Evolutionary conservation across 2,888 invertebrate species (phyloP).

Genomic region (Sialis fuliginosa): DNA sequence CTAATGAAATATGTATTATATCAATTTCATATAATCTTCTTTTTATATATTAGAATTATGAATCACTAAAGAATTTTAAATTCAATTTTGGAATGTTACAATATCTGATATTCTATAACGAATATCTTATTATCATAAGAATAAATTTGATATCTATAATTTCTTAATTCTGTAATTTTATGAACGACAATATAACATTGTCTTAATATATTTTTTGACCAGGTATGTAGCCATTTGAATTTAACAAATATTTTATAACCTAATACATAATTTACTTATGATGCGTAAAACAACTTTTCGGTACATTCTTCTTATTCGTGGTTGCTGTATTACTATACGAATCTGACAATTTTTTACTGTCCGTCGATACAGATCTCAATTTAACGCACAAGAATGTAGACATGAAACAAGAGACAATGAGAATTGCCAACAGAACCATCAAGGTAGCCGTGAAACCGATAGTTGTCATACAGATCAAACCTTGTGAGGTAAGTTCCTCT

Average conservation of each 20-base stretch:
- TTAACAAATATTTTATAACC: conserved; percentile 8
- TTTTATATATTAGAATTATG: no score
- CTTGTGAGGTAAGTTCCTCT: conserved; percentile 28
- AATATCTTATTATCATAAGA: no score
- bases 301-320: conserved; percentile 16
- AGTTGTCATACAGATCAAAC: conserved; percentile 82
- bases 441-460: conserved; percentile 82
- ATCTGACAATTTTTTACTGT: conserved; percentile 34
- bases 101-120: no score
- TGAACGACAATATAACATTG: no score
- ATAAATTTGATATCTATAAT: no score
- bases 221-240: conserved; percentile 13
- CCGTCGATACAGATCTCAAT: conserved; percentile 47
- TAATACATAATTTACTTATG: conserved; percentile 12
- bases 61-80: no score
- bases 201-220: conserved; percentile 8
- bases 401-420: conserved; percentile 68
- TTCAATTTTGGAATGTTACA: no score
- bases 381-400: conserved; percentile 74
- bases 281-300: conserved; percentile 51
- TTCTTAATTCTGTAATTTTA: no score
- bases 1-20: no score
- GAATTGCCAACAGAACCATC: conserved; percentile 61
- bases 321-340: conserved; percentile 18
- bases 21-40: no score